These are phyloP conservation scores for Unio pictorum DNA, from an alignment of 2,888 invertebrate genomes.

Conservation along the genomic window DNA sequence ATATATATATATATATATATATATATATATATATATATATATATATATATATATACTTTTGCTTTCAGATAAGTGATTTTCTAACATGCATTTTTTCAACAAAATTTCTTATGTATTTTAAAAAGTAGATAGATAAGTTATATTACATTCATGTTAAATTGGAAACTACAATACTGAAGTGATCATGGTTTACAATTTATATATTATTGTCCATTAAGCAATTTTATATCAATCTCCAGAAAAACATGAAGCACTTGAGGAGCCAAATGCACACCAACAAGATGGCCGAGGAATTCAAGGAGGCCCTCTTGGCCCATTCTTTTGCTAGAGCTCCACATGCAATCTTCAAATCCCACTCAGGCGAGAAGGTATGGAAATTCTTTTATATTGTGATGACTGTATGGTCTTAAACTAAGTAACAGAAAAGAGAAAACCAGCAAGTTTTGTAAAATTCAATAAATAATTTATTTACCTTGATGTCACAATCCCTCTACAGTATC, in stretches of 20 bases:
- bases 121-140: neutral
- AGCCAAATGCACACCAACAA: conserved; percentile 53
- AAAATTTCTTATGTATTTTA: neutral
- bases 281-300: conserved; percentile 62
- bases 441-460: too few species aligned
- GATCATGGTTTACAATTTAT: neutral
- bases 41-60: too few species aligned
- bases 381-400: too few species aligned
- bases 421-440: too few species aligned
- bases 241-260: conserved; percentile 54
- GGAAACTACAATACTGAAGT: too few species aligned
- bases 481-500: too few species aligned
- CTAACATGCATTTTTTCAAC: too few species aligned
- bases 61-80: too few species aligned
- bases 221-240: conserved; percentile 37
- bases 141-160: neutral
- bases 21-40: too few species aligned
- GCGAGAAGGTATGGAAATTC: conserved; percentile 50
- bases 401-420: too few species aligned
- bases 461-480: too few species aligned
- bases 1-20: too few species aligned
- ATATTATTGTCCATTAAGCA: neutral
- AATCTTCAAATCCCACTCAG: conserved; percentile 56
- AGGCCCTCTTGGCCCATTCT: conserved; percentile 62
- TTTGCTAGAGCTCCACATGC: conserved; percentile 52